These are phyloP conservation scores for Monochamus saltuarius DNA, from an alignment of 1,140 invertebrate species.

Conservation along the genomic window DNA sequence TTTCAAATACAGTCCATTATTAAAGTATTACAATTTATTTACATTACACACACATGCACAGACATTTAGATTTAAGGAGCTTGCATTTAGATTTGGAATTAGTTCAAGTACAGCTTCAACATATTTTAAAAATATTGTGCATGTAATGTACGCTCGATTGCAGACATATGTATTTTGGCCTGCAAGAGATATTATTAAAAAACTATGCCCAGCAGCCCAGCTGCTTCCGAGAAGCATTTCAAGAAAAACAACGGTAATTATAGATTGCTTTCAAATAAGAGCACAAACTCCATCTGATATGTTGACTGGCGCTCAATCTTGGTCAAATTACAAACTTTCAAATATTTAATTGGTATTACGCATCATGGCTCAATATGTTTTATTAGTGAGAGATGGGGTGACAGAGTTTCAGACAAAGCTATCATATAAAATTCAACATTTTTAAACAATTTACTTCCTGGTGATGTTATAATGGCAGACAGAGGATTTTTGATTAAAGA, in stretches of 20 bases:
- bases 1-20: neutral
- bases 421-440: constrained; percentile 16
- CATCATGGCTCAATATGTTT: constrained; percentile 21
- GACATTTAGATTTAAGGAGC: constrained; percentile 13
- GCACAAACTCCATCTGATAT: constrained; percentile 20
- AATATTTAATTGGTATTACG: constrained; percentile 33
- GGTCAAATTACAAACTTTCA: constrained; percentile 33
- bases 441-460: too few species aligned
- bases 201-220: constrained; percentile 8
- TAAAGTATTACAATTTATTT: constrained; percentile 1
- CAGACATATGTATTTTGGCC: constrained; percentile 12
- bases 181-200: neutral
- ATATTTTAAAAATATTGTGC: constrained; percentile 10
- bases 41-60: constrained; percentile 7
- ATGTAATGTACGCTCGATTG: constrained; percentile 1
- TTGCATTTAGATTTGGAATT: constrained; percentile 12
- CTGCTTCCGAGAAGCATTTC: constrained; percentile 13
- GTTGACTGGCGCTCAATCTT: constrained; percentile 9
- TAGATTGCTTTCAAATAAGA: constrained; percentile 25
- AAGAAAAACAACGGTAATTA: constrained; percentile 20
- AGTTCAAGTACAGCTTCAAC: constrained; percentile 5
- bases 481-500: too few species aligned
- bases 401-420: constrained; percentile 23
- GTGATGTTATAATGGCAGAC: too few species aligned
- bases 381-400: constrained; percentile 27